A percentile compares a stretch with the other conserved stretches of the same genome.
Evolutionary conservation across 2,888 invertebrate species (phyloP).

Genomic region (Pollenia labialis): DNA sequence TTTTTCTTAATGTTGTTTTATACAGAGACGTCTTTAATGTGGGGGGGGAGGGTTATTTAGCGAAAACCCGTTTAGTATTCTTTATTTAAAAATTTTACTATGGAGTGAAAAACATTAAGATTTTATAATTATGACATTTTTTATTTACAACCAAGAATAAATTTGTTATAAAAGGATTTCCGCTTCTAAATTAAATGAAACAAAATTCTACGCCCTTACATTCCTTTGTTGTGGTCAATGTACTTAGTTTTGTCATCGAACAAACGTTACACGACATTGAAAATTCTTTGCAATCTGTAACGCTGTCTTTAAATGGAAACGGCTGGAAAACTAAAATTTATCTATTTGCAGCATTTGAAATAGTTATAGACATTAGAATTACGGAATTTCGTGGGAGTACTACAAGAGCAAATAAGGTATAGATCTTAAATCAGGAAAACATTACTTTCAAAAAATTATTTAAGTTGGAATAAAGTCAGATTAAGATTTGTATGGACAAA

Average conservation of each 20-base stretch:
- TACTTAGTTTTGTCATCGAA: not conserved
- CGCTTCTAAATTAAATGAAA: not conserved
- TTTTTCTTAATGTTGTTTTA: not conserved
- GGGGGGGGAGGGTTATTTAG: not conserved
- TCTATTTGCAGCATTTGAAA: not conserved
- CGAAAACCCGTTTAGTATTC: too few relatives aligned
- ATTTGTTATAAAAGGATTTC: too few relatives aligned
- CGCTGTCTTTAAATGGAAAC: conserved; percentile 8
- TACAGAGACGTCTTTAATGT: conserved; percentile 17
- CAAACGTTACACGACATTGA: conserved; percentile 22
- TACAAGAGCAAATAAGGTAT: not conserved
- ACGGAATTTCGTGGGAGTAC: conserved; percentile 9
- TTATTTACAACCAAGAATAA: too few relatives aligned
- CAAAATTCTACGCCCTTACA: not conserved
- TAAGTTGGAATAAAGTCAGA: too few relatives aligned
- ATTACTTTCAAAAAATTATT: not conserved
- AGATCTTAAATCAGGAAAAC: not conserved
- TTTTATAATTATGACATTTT: too few relatives aligned
- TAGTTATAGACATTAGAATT: not conserved
- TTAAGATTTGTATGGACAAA: too few relatives aligned
- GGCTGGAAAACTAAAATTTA: not conserved
- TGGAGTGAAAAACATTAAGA: too few relatives aligned
- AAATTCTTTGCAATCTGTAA: conserved; percentile 14
- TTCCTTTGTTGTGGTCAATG: not conserved
- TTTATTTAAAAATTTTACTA: not conserved